phyloP scores from a whole-genome alignment of 1,140 invertebrate genomes.

The Choristoneura fumiferana region DNA sequence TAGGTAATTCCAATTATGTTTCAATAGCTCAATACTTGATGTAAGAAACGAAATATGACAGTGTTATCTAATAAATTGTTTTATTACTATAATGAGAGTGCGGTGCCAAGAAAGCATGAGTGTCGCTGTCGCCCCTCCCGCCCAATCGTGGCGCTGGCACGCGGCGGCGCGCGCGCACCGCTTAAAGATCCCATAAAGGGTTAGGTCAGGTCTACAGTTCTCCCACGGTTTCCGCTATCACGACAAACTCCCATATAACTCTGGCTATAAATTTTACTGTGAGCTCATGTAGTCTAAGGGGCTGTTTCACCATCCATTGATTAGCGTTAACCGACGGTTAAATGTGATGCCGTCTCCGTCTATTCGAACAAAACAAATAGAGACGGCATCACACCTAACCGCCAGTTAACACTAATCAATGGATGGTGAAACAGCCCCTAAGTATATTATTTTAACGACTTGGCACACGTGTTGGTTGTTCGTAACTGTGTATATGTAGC shows the following conservation, averaged over 20 bases:
- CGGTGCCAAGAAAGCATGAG: constrained; percentile 26
- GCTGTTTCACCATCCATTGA: too few species aligned
- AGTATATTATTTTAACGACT: background rate
- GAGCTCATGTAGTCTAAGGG: background rate
- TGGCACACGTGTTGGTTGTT: background rate
- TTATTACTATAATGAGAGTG: background rate
- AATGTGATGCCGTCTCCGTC: too few species aligned
- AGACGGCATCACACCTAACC: too few species aligned
- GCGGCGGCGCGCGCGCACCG: background rate
- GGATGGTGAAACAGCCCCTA: too few species aligned
- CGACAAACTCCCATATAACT: background rate
- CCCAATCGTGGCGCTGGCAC: constrained; percentile 21
- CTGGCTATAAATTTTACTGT: background rate
- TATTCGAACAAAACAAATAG: too few species aligned
- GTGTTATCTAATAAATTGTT: too few species aligned
- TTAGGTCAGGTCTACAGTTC: background rate
- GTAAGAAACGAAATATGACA: too few species aligned
- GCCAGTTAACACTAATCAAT: too few species aligned
- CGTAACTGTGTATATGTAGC: background rate
- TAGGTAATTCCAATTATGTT: too few species aligned
- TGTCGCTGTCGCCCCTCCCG: constrained; percentile 26
- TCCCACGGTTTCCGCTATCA: background rate
- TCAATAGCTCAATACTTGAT: too few species aligned
- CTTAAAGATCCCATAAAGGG: background rate
- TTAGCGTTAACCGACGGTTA: too few species aligned